Conservation (phyloP, 2,888 invertebrate species). For the Cataglyphis rosenhaueri region DNA sequence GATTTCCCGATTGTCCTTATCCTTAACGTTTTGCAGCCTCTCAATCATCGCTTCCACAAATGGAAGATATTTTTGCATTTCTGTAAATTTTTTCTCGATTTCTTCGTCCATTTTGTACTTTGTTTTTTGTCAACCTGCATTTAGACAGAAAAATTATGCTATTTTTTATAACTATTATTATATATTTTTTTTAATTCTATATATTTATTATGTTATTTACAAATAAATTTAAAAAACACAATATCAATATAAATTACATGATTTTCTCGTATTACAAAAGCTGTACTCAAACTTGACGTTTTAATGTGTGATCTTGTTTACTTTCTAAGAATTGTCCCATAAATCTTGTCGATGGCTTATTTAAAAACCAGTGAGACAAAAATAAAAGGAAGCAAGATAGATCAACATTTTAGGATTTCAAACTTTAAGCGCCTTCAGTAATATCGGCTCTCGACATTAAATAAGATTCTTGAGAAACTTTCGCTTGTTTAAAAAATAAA, state of each 20-base stretch:
- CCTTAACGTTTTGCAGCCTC: slow-evolving; percentile 87
- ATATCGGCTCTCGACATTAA: not conserved
- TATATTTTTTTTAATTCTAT: not conserved
- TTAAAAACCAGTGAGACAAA: not conserved
- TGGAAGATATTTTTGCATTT: slow-evolving; percentile 91
- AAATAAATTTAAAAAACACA: not conserved
- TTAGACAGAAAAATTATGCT: slow-evolving; percentile 55
- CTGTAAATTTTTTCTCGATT: slow-evolving; percentile 87
- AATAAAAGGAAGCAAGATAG: not conserved
- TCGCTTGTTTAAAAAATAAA: not conserved
- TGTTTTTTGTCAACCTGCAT: slow-evolving; percentile 62
- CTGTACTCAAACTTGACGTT: not conserved
- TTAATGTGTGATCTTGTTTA: not conserved
- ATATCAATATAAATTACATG: not conserved
- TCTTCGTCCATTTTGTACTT: slow-evolving; percentile 85
- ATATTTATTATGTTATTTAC: not conserved
- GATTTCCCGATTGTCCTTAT: slow-evolving; percentile 86
- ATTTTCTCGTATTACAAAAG: not conserved
- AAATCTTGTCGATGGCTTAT: not conserved
- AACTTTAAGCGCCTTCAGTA: not conserved
- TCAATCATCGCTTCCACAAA: slow-evolving; percentile 90
- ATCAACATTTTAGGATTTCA: not conserved
- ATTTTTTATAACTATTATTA: not conserved
- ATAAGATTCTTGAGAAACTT: not conserved
- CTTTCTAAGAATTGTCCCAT: not conserved